Base-by-base conservation (phyloP, 2,113 vertebrate genomes). In the Brachyistius frenatus region DNA sequence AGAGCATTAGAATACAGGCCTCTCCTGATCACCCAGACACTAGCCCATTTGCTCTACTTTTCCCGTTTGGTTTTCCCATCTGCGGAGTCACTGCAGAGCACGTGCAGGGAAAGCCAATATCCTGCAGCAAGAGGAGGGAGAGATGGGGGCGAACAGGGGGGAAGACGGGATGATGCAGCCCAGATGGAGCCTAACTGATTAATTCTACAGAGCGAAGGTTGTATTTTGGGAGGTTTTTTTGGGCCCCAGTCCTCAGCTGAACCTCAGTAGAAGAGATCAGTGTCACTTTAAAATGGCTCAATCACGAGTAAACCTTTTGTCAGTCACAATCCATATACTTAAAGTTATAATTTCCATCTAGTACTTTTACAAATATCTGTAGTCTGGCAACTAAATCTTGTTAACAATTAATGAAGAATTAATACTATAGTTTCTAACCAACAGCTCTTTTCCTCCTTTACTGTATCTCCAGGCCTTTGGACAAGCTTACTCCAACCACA, bases 401-500 rank as follows among this genome's bases (percentile, higher is more conserved):
- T 50, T 31, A 67, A 37, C 23, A 23, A 23, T 8, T 23, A 15
- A 1, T 35, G 53, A n/a, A 31, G 4, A 7, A 5, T 37, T 9
- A 8, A 46, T 39, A 16, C n/a, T 14, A 11, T 14, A 57, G 9
- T 11, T 37, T 67, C 60, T 81, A 73, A 89, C 52, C 35, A 47
- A 35, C 13, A 3, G 8, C 15, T 36, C 15, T 44, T 53, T 36
- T 75, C 30, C 11, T 56, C 57, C 6, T 65, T 63, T 8, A 5
- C 6, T 72, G 9, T 53, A 1, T 88, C 49, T 78, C 61, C 75
- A 99, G 98, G 98, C 98, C 14, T 99, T 98, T 82, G 98, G 98
- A 81, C 98, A 99, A 88, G 98, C 96, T 5, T 95, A 99, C 90
- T 97, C 95, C 44, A 98, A 98, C 93, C 98, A 99, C 89, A 98